These are phyloP conservation scores for Pollachius pollachius DNA, from an alignment of 2,113 vertebrate genomes.

Conservation along the genomic window DNA sequence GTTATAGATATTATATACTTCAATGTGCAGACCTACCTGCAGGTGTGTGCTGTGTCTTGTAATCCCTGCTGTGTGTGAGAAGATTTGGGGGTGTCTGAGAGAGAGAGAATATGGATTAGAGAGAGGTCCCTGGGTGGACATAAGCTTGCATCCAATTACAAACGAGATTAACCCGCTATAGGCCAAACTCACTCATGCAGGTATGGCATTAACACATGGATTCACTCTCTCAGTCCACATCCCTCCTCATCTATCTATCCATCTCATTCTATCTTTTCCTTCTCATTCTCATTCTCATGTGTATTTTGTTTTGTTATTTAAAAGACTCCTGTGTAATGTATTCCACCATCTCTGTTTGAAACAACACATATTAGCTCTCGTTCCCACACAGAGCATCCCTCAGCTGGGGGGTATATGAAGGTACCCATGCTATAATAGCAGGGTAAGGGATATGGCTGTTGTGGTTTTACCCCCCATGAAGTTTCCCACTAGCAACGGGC, in stretches of 20 bases:
- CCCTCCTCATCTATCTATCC: background rate
- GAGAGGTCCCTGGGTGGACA: slow-evolving; percentile 64
- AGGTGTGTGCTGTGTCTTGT: slow-evolving; percentile 36
- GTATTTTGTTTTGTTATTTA: too few relatives aligned
- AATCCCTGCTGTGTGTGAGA: slow-evolving; percentile 40
- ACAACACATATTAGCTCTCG: too few relatives aligned
- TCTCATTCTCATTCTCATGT: background rate
- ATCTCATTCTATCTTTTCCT: too few relatives aligned
- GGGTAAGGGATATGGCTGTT: too few relatives aligned
- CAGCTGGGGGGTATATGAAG: background rate
- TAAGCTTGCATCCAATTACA: slow-evolving; percentile 74
- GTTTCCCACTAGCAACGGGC: too few relatives aligned
- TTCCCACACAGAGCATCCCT: too few relatives aligned
- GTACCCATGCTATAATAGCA: too few relatives aligned
- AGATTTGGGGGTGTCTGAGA: slow-evolving; percentile 59
- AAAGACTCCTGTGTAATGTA: too few relatives aligned
- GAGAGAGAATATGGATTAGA: slow-evolving; percentile 65
- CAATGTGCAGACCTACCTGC: slow-evolving; percentile 31
- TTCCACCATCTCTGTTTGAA: too few relatives aligned
- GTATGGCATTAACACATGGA: background rate
- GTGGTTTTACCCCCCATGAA: too few relatives aligned
- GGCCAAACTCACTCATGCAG: slow-evolving; percentile 3
- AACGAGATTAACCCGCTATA: background rate
- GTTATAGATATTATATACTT: too few relatives aligned
- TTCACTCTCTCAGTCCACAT: background rate